Conservation (phyloP, 30 jellyfish, hydroid and myxozoan genomes). For the Aurelia sp. region DNA sequence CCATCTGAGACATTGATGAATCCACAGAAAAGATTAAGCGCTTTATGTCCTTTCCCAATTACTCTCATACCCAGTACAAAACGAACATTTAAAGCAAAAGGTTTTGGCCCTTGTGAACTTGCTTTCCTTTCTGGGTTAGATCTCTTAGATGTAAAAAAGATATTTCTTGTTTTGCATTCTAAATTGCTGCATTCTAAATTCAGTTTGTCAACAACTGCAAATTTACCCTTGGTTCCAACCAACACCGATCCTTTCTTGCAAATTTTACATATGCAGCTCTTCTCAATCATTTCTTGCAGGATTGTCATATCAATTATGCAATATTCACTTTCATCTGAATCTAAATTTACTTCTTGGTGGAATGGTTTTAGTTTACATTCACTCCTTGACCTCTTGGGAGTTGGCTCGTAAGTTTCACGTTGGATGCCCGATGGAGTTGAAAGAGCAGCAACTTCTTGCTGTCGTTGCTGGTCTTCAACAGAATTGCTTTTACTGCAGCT, state of each 20-base stretch:
- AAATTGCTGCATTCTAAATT: not conserved
- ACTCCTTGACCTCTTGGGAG: constrained; percentile 22
- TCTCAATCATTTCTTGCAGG: not conserved
- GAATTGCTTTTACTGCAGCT: not conserved
- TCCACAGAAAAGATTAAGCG: constrained; percentile 5
- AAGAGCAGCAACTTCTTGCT: not conserved
- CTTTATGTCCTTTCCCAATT: constrained; percentile 12
- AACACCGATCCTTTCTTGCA: constrained; percentile 14
- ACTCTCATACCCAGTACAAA: constrained; percentile 10
- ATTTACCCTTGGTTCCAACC: not conserved
- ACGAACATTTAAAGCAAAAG: constrained; percentile 2
- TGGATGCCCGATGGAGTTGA: not conserved
- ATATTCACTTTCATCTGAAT: not conserved
- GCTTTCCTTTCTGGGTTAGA: constrained; percentile 9
- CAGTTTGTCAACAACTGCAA: constrained; percentile 15
- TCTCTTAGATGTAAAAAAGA: constrained; percentile 26
- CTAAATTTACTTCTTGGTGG: not conserved
- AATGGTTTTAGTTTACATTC: not conserved
- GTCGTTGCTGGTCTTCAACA: no score
- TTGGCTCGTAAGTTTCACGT: constrained; percentile 11
- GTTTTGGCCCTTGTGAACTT: constrained; percentile 11
- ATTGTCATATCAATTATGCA: not conserved
- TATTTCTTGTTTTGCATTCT: constrained; percentile 17
- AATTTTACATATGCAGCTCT: constrained; percentile 8
- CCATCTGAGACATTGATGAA: not conserved